These are phyloP conservation scores for Geopemphigus sp. DNA, from an alignment of 1,140 invertebrate genomes.

Conservation along the genomic window DNA sequence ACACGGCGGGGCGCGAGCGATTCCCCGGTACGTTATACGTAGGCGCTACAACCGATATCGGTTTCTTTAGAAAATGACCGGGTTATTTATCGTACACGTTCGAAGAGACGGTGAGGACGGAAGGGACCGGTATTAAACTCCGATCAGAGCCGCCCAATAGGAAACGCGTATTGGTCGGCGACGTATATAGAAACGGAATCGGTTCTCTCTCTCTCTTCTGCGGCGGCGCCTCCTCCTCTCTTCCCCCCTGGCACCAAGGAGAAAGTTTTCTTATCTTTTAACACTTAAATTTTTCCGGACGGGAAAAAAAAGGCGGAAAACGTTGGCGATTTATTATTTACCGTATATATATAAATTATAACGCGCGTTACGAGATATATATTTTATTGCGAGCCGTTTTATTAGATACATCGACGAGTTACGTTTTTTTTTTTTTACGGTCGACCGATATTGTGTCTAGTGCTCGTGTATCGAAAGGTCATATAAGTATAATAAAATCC, in stretches of 20 bases:
- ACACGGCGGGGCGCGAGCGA: no score
- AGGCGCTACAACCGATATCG: no score
- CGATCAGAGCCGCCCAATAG: no score
- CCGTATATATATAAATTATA: background rate
- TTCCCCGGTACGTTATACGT: no score
- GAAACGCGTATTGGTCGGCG: no score
- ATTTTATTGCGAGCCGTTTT: slow-evolving; percentile 22
- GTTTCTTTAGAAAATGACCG: background rate
- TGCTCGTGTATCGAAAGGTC: background rate
- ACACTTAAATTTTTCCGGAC: background rate
- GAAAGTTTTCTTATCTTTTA: slow-evolving; percentile 18
- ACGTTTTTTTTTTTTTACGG: slow-evolving; percentile 7
- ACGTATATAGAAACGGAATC: no score
- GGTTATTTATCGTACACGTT: background rate
- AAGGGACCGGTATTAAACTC: background rate
- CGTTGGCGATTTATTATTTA: slow-evolving; percentile 3
- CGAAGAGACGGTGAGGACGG: no score
- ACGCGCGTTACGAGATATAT: background rate
- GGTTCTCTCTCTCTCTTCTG: no score
- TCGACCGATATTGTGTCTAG: background rate
- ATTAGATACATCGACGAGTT: background rate
- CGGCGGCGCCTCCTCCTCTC: no score
- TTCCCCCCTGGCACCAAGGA: no score
- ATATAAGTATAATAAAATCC: slow-evolving; percentile 22
- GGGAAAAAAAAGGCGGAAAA: background rate